Evolutionary conservation across 2,888 invertebrate species (phyloP).

Genomic region (Andrena bucephala): DNA sequence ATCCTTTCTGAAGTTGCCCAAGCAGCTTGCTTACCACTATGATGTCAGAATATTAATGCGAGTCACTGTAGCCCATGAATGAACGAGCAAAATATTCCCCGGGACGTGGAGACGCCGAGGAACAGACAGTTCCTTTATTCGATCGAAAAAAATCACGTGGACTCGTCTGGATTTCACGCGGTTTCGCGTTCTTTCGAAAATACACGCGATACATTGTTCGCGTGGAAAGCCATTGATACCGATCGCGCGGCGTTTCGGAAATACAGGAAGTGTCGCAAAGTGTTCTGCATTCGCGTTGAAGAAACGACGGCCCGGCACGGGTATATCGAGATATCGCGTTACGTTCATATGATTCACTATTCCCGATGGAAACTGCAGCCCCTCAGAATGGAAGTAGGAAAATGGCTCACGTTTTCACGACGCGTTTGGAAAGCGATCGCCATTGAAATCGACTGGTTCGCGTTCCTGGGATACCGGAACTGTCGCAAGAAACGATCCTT

Average conservation of each 20-base stretch:
- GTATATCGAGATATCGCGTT: conserved; percentile 23
- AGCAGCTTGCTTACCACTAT: too few species aligned
- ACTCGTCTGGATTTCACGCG: not conserved
- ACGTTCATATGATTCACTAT: conserved; percentile 33
- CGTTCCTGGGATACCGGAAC: conserved; percentile 56
- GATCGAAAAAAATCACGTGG: not conserved
- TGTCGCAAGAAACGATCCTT: conserved; percentile 53
- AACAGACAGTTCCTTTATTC: not conserved
- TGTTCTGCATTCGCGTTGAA: conserved; percentile 32
- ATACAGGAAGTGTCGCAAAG: conserved; percentile 68
- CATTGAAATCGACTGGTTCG: conserved; percentile 39
- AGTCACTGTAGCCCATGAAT: not conserved
- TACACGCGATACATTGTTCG: conserved; percentile 18
- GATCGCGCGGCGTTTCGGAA: conserved; percentile 62
- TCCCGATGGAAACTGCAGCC: not conserved
- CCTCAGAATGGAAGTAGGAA: not conserved
- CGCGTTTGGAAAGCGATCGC: conserved; percentile 49
- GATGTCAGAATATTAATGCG: too few species aligned
- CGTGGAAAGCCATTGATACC: conserved; percentile 55
- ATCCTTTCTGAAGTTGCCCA: too few species aligned
- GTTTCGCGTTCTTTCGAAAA: not conserved
- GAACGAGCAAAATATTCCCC: not conserved
- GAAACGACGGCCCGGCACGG: conserved; percentile 33
- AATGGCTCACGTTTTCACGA: conserved; percentile 15
- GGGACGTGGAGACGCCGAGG: not conserved